Evolutionary conservation across 1,140 invertebrate species (phyloP), one percentile per base, ranked within the genome.

Genomic region (Zelostemma sp.): DNA sequence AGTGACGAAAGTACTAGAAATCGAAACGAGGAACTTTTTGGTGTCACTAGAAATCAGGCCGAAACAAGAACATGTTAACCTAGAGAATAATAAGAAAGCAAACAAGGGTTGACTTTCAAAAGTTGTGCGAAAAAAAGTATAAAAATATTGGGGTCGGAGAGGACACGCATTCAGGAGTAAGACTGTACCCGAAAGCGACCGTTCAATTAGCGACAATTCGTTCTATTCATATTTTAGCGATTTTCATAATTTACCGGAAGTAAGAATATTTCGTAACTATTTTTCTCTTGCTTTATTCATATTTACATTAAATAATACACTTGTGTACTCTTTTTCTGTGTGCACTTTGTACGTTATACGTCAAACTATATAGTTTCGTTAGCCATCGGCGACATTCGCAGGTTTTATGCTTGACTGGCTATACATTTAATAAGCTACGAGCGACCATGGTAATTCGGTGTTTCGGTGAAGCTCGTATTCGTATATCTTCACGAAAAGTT

Each of bases 231-330:
- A 8, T n/a, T n/a, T 16, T 9, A 17, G 16, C 41, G 17, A 16
- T 45, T 45, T 12, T 6, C 8, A 9, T 12, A 45, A 17, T 9
- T 3, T 16, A 15, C 1, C 45, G 18, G 21, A 21, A 21, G 8
- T 21, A 19, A 48, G 16, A 48, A 21, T 48, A 21, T 21, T 16
- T 21, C 9, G 6, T 14, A 5, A 25, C 15, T 21, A 12, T 48
- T 48, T 64, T 68, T 47, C 60, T 67, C 62, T 48, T n/a, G 48
- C 74, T 72, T 77, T 75, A 73, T 75, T 73, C 59, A 72, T 73
- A 75, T 70, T 62, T 75, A 75, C 73, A 76, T 74, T 73, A 61
- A 81, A 68, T 80, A 73, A 69, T 77, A 80, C 79, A 82, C 75
- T 76, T 81, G 40, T 64, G 61, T 76, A 63, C 66, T 76, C 80